These are phyloP conservation scores for Astur gentilis DNA, from an alignment of 2,113 vertebrate species.

Conservation along the genomic window DNA sequence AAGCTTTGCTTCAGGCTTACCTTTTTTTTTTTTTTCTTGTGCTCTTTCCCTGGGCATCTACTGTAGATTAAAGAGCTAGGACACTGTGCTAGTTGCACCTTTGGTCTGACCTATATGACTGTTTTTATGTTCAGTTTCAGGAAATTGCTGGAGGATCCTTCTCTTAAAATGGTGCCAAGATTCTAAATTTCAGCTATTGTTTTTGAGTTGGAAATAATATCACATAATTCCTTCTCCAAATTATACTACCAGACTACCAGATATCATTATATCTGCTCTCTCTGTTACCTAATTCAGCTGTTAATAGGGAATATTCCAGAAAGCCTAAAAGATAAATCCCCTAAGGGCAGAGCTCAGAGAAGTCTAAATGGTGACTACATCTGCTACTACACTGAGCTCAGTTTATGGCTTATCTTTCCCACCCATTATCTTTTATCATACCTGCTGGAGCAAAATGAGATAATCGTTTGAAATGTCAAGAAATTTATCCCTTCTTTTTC, in stretches of 20 bases:
- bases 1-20: background rate
- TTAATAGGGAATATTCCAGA: background rate
- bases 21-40: background rate
- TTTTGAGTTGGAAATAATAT: background rate
- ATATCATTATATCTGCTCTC: background rate
- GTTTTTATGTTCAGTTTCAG: background rate
- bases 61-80: background rate
- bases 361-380: background rate
- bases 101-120: background rate
- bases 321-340: background rate
- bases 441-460: background rate
- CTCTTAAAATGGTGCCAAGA: background rate
- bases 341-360: background rate
- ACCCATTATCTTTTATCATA: background rate
- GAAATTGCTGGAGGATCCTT: background rate
- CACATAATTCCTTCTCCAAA: background rate
- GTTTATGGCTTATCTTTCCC: background rate
- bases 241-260: background rate
- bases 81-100: background rate
- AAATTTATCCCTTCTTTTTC: background rate
- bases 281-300: background rate
- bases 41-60: background rate
- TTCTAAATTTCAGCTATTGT: background rate
- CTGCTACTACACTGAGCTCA: background rate
- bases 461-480: background rate